A percentile compares a stretch with the other conserved stretches of the same genome.
Evolutionary conservation across 2,113 vertebrate species (phyloP).

Genomic region (Symphodus melops): DNA sequence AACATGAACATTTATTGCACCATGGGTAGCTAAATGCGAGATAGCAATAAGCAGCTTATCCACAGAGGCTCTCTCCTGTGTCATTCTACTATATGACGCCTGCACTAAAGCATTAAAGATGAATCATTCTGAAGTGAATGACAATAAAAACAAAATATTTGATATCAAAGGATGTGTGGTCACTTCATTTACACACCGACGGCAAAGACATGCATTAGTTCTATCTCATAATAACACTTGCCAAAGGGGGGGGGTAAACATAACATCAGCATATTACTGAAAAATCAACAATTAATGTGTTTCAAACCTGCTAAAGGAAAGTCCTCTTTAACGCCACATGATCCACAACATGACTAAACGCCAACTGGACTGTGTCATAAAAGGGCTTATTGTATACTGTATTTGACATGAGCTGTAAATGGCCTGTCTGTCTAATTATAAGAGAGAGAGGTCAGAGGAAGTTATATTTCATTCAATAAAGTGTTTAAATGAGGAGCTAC

Average conservation of each 20-base stretch:
- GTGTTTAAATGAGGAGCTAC: neutral
- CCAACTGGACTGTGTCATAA: conserved; percentile 52
- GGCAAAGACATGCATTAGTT: neutral
- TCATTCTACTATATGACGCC: conserved; percentile 44
- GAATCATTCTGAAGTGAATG: too few relatives aligned
- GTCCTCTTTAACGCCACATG: conserved; percentile 39
- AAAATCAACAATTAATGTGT: neutral
- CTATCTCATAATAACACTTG: neutral
- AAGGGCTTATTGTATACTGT: conserved; percentile 54
- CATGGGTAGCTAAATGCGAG: neutral
- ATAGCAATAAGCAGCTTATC: conserved; percentile 25
- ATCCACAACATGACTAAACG: conserved; percentile 19
- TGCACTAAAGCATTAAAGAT: conserved; percentile 12
- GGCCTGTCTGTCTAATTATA: neutral
- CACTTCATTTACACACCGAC: too few relatives aligned
- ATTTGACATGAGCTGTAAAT: conserved; percentile 42
- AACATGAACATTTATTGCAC: conserved; percentile 6
- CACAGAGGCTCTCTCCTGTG: conserved; percentile 8
- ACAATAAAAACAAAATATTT: neutral
- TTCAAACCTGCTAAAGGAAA: neutral
- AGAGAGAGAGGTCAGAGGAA: neutral
- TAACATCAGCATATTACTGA: neutral
- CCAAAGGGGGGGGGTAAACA: too few relatives aligned
- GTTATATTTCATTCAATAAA: conserved; percentile 12
- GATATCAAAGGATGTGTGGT: neutral